A percentile compares a stretch with the other conserved stretches of the same genome.
These are phyloP conservation scores for Zaprionus capensis DNA, from an alignment of 1,140 invertebrate species.

Conservation along the genomic window DNA sequence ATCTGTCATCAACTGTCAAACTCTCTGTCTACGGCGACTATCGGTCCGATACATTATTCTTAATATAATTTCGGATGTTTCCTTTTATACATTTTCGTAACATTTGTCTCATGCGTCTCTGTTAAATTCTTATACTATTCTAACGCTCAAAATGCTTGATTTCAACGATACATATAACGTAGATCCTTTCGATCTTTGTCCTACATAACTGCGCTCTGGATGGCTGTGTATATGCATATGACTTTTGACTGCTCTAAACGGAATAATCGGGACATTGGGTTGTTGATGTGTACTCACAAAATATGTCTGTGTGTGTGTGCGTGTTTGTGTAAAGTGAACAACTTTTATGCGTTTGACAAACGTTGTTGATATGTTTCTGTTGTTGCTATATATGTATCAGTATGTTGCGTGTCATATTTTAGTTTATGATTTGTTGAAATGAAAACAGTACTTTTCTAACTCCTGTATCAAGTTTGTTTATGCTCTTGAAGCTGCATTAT, in stretches of 20 bases:
- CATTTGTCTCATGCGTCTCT: conserved; percentile 27
- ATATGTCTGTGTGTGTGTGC: conserved; percentile 9
- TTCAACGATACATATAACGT: conserved; percentile 12
- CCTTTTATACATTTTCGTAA: conserved; percentile 19
- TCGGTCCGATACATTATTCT: conserved; percentile 28
- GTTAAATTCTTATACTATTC: conserved; percentile 35
- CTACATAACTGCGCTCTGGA: conserved; percentile 19
- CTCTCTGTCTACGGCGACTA: conserved; percentile 28
- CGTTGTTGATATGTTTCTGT: conserved; percentile 78
- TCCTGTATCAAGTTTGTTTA: conserved; percentile 22
- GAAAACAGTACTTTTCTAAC: conserved; percentile 12
- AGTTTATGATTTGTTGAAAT: conserved; percentile 24
- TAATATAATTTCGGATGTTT: conserved; percentile 45
- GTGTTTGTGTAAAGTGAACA: conserved; percentile 48
- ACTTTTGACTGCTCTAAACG: conserved; percentile 20
- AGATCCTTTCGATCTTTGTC: conserved; percentile 4
- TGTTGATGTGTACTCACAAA: conserved; percentile 4
- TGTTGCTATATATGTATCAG: conserved; percentile 52
- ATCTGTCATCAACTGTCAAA: conserved; percentile 20
- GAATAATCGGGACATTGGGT: not conserved
- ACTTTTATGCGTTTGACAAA: conserved; percentile 60
- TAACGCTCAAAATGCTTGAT: conserved; percentile 28
- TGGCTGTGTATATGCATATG: conserved; percentile 19
- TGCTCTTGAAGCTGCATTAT: conserved; percentile 19
- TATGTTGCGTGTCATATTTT: conserved; percentile 42